Conservation (phyloP, 2,888 invertebrate genomes). For the Meteorus colon region DNA sequence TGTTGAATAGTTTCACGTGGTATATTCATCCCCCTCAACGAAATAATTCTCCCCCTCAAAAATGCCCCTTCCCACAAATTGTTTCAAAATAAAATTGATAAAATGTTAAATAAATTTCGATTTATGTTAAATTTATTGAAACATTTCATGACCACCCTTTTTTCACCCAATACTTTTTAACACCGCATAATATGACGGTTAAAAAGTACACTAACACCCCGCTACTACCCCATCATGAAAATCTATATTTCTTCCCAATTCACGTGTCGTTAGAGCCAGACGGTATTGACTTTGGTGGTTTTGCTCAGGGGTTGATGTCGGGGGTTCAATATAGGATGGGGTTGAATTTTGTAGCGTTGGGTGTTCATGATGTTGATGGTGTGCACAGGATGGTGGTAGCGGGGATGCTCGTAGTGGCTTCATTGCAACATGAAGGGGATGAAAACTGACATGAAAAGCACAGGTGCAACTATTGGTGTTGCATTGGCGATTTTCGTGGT, state of each 20-base stretch:
- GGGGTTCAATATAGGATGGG: neutral
- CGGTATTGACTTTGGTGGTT: constrained; percentile 38
- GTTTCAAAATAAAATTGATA: too few relatives aligned
- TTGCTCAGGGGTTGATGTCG: constrained; percentile 2
- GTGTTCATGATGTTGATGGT: constrained; percentile 16
- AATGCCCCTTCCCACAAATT: too few relatives aligned
- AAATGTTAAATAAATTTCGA: neutral
- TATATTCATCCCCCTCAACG: too few relatives aligned
- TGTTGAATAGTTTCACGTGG: too few relatives aligned
- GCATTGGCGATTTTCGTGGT: constrained; percentile 33
- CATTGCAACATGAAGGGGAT: too few relatives aligned
- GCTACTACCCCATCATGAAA: neutral
- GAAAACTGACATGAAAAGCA: constrained; percentile 31
- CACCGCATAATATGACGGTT: constrained; percentile 7
- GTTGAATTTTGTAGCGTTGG: neutral
- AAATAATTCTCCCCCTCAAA: too few relatives aligned
- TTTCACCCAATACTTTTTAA: neutral
- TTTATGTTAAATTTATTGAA: neutral
- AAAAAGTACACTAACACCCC: neutral
- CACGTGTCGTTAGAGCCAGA: constrained; percentile 39
- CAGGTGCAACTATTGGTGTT: constrained; percentile 35
- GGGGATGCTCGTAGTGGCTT: constrained; percentile 14
- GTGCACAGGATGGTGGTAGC: neutral
- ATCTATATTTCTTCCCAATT: constrained; percentile 40
- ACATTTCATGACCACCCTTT: neutral